Conservation (phyloP, 2,888 invertebrate genomes). For the Plagodis dolabraria region DNA sequence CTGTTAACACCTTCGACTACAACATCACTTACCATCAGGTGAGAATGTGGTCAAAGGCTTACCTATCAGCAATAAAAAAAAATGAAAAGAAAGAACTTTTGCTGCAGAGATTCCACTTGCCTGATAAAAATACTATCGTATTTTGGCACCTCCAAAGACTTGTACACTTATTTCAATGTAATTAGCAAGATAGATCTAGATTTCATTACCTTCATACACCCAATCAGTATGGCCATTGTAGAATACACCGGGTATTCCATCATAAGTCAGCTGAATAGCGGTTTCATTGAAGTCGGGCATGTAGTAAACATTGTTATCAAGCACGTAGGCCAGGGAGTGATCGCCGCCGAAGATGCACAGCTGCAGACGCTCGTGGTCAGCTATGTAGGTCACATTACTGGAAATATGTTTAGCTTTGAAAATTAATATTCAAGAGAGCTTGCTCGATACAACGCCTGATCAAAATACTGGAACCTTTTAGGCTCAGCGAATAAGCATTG, state of each 20-base stretch:
- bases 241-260: constrained; percentile 86
- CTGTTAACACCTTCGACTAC: no score
- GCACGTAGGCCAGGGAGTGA: constrained; percentile 86
- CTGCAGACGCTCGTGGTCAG: constrained; percentile 84
- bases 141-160: no score
- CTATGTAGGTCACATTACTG: constrained; percentile 66
- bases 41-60: no score
- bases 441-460: no score
- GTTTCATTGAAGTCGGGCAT: constrained; percentile 61
- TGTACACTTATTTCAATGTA: no score
- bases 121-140: no score
- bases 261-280: constrained; percentile 83
- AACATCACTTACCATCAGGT: no score
- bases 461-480: no score
- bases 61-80: no score
- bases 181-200: not conserved
- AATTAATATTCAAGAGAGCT: not conserved
- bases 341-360: constrained; percentile 85
- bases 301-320: constrained; percentile 88
- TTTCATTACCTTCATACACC: constrained; percentile 93
- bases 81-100: no score
- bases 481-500: no score
- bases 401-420: constrained; percentile 6
- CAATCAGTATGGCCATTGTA: constrained; percentile 96
- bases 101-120: no score